Base-by-base conservation (phyloP, 1,140 invertebrate genomes). In the Plutomurus gul region DNA sequence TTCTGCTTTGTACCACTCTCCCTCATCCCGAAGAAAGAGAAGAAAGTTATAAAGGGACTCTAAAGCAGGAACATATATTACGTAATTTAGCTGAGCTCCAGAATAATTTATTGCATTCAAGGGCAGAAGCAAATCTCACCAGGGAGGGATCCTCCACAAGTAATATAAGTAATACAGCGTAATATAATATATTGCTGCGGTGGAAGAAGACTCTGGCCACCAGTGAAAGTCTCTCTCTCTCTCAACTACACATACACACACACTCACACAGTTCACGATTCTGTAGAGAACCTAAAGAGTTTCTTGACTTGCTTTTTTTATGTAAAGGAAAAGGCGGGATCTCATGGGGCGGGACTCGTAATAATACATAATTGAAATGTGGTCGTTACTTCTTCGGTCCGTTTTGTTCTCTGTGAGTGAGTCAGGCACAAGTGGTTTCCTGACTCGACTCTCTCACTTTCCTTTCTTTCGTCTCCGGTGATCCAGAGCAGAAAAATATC, bases 321-420 rank as follows among this genome's bases (percentile, higher is more conserved):
- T 65, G 56, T 65, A 65, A 65, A 65, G 56, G 56, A 65, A 65
- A 65, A 65, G 56, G 56, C 56, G 30, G 36, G 25, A 33, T 33
- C 56, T 65, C 56, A 33, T 30, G 56, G 56, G 56, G 56, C 56
- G 56, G 56, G 56, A 65, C 56, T 65, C 27, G 70, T 72, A 72
- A 72, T 72, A 46, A 33, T 72, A 39, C 70, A 40, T 40, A 72
- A 72, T 72, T 72, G 70, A 72, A 72, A 72, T 72, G 70, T 40
- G 70, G 37, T 40, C 18, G 70, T 72, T 72, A 65, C 56, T 65
- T 65, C 56, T 65, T 33, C 36, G 56, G 27, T n/a, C n/a, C n/a
- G 56, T 65, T 65, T 65, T 65, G 56, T 65, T 65, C 56, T 65
- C n/a, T n/a, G n/a, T n/a, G 25, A 65, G 13, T 11, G 27, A 65